Evolutionary conservation across 2,797 vertebrate genomes (phyloP), one percentile per base, ranked within the genome.

Genomic region (Sarcoramphus papa): DNA sequence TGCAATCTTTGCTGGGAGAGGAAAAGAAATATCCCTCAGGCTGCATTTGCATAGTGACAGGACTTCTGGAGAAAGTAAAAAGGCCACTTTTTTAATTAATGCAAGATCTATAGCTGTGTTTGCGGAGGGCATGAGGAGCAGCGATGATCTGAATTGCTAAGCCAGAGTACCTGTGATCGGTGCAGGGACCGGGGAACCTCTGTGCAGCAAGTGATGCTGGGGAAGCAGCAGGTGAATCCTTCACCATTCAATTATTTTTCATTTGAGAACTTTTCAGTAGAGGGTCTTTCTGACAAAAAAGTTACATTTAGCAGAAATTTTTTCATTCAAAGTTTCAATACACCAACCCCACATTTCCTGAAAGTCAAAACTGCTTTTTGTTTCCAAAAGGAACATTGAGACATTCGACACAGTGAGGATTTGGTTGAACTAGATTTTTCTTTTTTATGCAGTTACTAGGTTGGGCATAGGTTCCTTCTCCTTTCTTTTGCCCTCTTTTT

Each of bases 1-100:
- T 91, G 93, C 95, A 97, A 95, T 97, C 93, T 93, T 93, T 74
- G 81, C 94, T 85, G 92, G 81, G 92, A 94, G 86, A 90, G 72
- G 78, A 78, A 79, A 62, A 88, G 65, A 78, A 87, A 78, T 37
- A 78, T 85, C 87, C 92, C 94, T 92, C 62, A 50, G 91, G 94
- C 96, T 84, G 85, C 14, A 2, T 76, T 31, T 83, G 72, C 60
- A 54, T 72, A 81, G 67, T 11, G 53, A 73, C 7, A 3, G 48
- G 45, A 80, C 76, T 93, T 25, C 45, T 68, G 85, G 73, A 82
- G 92, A 93, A 79, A 92, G 85, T 16, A 84, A 57, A 62, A 76
- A 50, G 72, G 73, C 12, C 33, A 4, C 13, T 16, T 78, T 64
- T 63, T 16, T 70, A 83, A 92, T 86, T 53, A 75, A 81, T 23